Evolutionary conservation across 2,888 invertebrate species (phyloP).

Genomic region (Himalopsyche kuldschensis): DNA sequence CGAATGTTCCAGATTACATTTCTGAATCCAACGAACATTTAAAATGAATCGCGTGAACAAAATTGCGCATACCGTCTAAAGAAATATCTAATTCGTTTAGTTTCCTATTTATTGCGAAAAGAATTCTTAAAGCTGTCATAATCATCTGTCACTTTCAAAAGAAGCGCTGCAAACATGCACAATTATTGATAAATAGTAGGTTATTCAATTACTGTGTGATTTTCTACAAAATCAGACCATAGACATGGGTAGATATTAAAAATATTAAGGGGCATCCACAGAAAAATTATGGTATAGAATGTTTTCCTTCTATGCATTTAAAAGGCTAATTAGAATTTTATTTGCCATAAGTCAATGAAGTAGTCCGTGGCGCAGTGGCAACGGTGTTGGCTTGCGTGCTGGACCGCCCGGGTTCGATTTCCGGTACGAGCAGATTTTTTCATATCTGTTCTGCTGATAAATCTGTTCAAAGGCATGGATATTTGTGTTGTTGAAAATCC

Average conservation of each 20-base stretch:
- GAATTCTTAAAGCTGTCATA: not conserved
- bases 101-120: not conserved
- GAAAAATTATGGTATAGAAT: not conserved
- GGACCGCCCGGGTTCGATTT: too few species aligned
- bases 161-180: not conserved
- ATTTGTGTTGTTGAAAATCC: too few species aligned
- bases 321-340: too few species aligned
- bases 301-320: too few species aligned
- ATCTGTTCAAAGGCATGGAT: too few species aligned
- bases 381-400: too few species aligned
- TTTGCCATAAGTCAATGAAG: too few species aligned
- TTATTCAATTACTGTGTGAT: too few species aligned
- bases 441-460: too few species aligned
- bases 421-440: too few species aligned
- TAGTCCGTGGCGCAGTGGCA: too few species aligned
- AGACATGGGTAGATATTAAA: not conserved
- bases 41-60: not conserved
- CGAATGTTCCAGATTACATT: conserved; percentile 35
- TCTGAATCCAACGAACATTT: conserved; percentile 28
- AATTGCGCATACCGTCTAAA: not conserved
- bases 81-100: not conserved
- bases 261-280: not conserved
- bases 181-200: not conserved
- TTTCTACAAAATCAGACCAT: not conserved
- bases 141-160: not conserved